Conservation (phyloP, 1,140 invertebrate species). For the Bombyx mandarina region DNA sequence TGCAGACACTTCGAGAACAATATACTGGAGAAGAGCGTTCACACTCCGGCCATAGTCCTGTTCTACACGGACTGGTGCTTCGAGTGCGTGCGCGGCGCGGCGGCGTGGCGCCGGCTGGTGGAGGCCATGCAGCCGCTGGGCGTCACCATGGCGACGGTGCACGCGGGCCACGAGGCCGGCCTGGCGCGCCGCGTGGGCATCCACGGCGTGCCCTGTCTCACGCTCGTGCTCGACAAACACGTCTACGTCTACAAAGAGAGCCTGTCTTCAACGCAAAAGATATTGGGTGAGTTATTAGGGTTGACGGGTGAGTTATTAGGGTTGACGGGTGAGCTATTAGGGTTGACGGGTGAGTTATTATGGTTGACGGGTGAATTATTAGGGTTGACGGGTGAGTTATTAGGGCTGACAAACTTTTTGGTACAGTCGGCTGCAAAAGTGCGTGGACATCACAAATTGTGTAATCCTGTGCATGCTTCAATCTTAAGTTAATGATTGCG, state of each 20-base stretch:
- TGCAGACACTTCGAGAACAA: conserved; percentile 88
- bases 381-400: neutral
- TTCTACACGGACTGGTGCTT: conserved; percentile 96
- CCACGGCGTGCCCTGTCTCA: conserved; percentile 84
- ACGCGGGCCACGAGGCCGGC: conserved; percentile 84
- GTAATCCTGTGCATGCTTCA: too few relatives aligned
- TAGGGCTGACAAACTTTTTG: too few relatives aligned
- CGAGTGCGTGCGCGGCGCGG: conserved; percentile 87
- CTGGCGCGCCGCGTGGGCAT: conserved; percentile 85
- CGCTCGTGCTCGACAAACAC: conserved; percentile 86
- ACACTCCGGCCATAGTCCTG: conserved; percentile 85
- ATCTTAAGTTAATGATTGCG: too few relatives aligned
- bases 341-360: too few relatives aligned
- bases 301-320: too few relatives aligned
- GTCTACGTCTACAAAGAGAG: conserved; percentile 85
- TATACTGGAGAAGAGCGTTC: conserved; percentile 85
- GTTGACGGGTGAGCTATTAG: conserved; percentile 54
- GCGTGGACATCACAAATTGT: too few relatives aligned
- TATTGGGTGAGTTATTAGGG: conserved; percentile 73
- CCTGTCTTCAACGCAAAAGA: conserved; percentile 81
- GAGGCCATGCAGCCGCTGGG: conserved; percentile 87
- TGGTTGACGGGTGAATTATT: conserved; percentile 53
- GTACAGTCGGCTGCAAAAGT: too few relatives aligned
- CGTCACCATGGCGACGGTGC: conserved; percentile 82
- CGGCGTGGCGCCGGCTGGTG: conserved; percentile 84